Evolutionary conservation across 2,113 vertebrate genomes (phyloP).

Genomic region (Dissostichus mawsoni): DNA sequence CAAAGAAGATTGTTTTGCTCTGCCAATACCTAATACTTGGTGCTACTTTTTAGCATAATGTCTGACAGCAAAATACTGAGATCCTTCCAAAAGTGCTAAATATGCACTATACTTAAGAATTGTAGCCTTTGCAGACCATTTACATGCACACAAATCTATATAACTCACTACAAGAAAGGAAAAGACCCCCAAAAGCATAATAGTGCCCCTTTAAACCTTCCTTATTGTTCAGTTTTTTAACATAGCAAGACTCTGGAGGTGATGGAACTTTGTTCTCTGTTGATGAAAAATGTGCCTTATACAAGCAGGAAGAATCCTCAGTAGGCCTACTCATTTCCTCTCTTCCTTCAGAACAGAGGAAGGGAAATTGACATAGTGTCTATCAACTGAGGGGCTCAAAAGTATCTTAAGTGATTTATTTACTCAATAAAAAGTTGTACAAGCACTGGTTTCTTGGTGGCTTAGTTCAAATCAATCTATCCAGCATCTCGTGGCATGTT

Average conservation of each 20-base stretch:
- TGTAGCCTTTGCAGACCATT: too few species aligned
- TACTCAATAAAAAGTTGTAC: neutral
- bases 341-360: neutral
- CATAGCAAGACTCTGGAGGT: too few species aligned
- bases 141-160: too few species aligned
- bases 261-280: too few species aligned
- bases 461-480: neutral
- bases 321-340: neutral
- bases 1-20: neutral
- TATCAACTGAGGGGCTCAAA: neutral
- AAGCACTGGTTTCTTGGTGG: neutral
- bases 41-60: too few species aligned
- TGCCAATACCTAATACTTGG: too few species aligned
- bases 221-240: too few species aligned
- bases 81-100: too few species aligned
- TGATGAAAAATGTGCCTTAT: too few species aligned
- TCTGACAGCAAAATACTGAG: too few species aligned
- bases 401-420: neutral
- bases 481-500: slow-evolving; percentile 26
- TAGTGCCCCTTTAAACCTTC: too few species aligned
- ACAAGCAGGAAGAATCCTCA: neutral
- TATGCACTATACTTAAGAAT: neutral
- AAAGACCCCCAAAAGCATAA: neutral
- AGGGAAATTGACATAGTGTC: neutral
- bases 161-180: too few species aligned